Evolutionary conservation across 2,113 vertebrate species (phyloP).

Genomic region (Strigops habroptila): DNA sequence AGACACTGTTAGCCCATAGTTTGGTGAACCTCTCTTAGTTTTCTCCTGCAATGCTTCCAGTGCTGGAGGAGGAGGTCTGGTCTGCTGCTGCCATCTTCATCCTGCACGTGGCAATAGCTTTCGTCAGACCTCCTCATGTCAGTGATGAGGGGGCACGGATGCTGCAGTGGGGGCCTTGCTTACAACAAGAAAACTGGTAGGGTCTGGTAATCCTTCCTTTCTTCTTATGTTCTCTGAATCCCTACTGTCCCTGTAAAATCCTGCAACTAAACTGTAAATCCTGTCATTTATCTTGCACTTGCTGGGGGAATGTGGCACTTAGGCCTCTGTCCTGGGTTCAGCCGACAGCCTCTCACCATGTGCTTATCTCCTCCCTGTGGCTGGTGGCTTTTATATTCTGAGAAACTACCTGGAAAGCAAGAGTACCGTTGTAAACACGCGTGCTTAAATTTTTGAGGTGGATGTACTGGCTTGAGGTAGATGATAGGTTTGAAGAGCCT

Average conservation of each 20-base stretch:
- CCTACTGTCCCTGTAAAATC: background rate
- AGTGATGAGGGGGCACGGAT: background rate
- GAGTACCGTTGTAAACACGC: accelerated
- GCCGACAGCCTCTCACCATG: no score
- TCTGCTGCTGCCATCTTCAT: conserved; percentile 7
- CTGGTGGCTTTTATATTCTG: background rate
- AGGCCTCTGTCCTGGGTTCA: background rate
- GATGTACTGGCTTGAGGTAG: background rate
- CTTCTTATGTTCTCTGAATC: background rate
- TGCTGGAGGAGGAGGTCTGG: background rate
- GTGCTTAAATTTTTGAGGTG: background rate
- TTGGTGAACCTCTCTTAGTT: background rate
- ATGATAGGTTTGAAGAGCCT: background rate
- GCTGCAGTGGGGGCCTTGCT: no score
- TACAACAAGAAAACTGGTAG: background rate
- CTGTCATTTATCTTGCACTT: background rate
- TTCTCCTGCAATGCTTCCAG: background rate
- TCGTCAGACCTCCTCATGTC: background rate
- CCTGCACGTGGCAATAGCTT: background rate
- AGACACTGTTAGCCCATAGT: background rate
- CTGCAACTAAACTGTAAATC: background rate
- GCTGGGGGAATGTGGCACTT: accelerated
- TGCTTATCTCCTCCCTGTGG: no score
- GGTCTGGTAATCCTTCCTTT: background rate
- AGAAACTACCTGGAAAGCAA: background rate